Evolutionary conservation across 2,888 invertebrate species (phyloP).

Genomic region (Syritta pipiens): DNA sequence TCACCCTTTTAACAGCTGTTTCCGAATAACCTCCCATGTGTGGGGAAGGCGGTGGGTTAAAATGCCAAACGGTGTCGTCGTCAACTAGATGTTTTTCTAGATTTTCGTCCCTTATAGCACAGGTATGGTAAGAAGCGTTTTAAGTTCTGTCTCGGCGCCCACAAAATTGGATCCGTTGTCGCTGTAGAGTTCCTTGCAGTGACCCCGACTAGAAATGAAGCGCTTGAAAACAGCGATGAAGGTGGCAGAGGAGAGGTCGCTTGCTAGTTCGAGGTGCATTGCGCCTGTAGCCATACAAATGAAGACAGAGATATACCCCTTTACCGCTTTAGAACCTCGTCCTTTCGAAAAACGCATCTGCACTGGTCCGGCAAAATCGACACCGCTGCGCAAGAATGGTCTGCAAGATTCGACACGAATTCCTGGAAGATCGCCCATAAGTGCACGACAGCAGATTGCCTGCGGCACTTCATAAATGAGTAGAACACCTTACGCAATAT

Average conservation of each 20-base stretch:
- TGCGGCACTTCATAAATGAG: conserved; percentile 13
- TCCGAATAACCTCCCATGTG: not conserved
- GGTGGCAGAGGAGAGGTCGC: conserved; percentile 1
- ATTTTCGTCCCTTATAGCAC: too few species aligned
- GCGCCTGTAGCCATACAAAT: conserved; percentile 13
- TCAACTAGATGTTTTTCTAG: not conserved
- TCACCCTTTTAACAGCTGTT: not conserved
- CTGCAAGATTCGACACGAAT: not conserved
- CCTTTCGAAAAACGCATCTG: not conserved
- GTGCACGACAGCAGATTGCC: not conserved
- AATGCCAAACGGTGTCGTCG: not conserved
- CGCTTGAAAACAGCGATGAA: conserved; percentile 23
- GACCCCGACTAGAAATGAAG: too few species aligned
- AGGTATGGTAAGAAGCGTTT: not conserved
- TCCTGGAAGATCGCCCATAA: not conserved
- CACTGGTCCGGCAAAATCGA: not conserved
- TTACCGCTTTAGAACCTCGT: conserved; percentile 3
- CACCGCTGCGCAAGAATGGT: not conserved
- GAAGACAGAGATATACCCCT: not conserved
- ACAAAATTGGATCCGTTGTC: too few species aligned
- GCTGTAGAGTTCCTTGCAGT: too few species aligned
- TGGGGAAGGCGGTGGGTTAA: not conserved
- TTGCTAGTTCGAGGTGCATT: conserved; percentile 13
- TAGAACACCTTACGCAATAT: conserved; percentile 9
- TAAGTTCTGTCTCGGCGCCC: not conserved